Evolutionary conservation across 2,888 invertebrate species (phyloP), one percentile per base, ranked within the genome.

Genomic region (Acrocyrtus sp.): DNA sequence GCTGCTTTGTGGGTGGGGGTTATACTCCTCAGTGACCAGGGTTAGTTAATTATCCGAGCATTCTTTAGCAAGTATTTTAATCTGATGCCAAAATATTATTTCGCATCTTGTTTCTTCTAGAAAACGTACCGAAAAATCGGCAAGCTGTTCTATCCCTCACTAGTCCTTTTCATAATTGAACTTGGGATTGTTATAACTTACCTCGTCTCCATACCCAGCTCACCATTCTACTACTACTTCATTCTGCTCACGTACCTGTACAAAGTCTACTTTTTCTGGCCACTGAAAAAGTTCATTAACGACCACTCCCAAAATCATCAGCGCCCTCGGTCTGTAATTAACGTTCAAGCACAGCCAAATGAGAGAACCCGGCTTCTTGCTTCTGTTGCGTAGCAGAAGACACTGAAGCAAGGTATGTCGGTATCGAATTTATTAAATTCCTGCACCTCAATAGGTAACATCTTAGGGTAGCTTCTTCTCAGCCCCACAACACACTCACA

Each of bases 211-310:
- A 74, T 77, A 22, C 77, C 77, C 6, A 69, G 72, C 51, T 74
- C 74, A 15, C 74, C 77, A 1, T 77, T 61, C 45, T 74, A 68
- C 60, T 72, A 69, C 51, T 77, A 74, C 50, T 77, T 74, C 39
- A 51, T 60, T 4, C 27, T 62, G 3, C 19, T 74, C 45, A 43
- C 60, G 19, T 53, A 68, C 24, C 19, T 66, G 17, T 77, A 57
- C 61, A 72, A 74, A 51, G 45, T 24, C 10, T 77, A 45, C 47
- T 43, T 77, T 15, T 74, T 77, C 22, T 77, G 77, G 77, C 77
- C 77, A 10, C 29, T 77, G 24, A 72, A 69, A 27, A 53, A 43
- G 47, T 77, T 72, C 41, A 61, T 77, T 15, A 61, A 72, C 41
- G 74, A 77, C 19, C 51, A 65, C 34, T 72, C 65, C 15, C 57